Evolutionary conservation across 2,888 invertebrate species (phyloP), one percentile per base, ranked within the genome.

Genomic region (Operophtera brumata): DNA sequence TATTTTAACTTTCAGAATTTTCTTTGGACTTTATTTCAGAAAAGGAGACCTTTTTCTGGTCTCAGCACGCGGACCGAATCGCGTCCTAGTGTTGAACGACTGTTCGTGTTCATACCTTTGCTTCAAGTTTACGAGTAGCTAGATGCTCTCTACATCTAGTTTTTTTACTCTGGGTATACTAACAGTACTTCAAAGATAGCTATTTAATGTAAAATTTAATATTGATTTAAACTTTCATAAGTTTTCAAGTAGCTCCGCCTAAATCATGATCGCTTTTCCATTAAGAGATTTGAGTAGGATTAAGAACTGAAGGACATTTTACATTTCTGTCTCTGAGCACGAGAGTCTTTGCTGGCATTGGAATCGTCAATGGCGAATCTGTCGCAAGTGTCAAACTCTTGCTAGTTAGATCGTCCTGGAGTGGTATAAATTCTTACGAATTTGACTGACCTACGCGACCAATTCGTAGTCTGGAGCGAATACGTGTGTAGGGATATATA

Each of bases 181-280:
- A 20, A 20, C 2, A 36, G 36, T 8, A 13, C 13, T 13, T 13
- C 13, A 36, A 36, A 36, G 36, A 36, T 36, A 36, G 36, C 8
- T 36, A 36, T 36, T 36, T 9, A 36, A 36, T 36, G 6, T 7
- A 13, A 36, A 20, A 44, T 34, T 8, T 11, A 20, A 44, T 34
- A 44, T 44, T 34, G 44, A 44, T 34, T 32, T 32, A 20, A 34
- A 44, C 14, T 34, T 34, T 44, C 34, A 44, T 44, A 44, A 41
- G 40, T 36, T 41, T 26, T 26, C 11, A 41, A 41, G 20, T 39
- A 25, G 37, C 13, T 14, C 13, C 40, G 11, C 26, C 26, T 41
- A 7, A 26, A 41, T 26, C 36, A 13, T 39, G 40, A 26, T 41
- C 7, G 26, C 40, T 12, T 13, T 26, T 41, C 11, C 10, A 39